These are phyloP conservation scores for Dermatophagoides farinae DNA, from an alignment of 1,140 invertebrate species.

Conservation along the genomic window DNA sequence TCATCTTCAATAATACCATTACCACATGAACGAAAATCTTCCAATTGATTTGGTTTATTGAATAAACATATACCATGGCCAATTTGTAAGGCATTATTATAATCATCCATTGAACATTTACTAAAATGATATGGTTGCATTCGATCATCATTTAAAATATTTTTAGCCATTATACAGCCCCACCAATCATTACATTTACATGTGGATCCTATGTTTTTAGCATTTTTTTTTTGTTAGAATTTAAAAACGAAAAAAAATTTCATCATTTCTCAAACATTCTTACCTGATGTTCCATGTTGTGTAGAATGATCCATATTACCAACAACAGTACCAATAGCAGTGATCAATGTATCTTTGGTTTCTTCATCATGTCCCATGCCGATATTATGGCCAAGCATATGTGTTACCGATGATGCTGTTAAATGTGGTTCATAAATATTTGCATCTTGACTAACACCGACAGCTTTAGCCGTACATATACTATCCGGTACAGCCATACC, in stretches of 20 bases:
- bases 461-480: conserved; percentile 68
- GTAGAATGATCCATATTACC: background rate
- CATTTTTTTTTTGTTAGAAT: conserved; percentile 14
- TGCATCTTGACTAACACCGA: conserved; percentile 65
- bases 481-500: conserved; percentile 77
- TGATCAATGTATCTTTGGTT: conserved; percentile 34
- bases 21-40: conserved; percentile 52
- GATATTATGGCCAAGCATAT: conserved; percentile 91
- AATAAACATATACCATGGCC: conserved; percentile 64
- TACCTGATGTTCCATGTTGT: background rate
- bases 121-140: conserved; percentile 84
- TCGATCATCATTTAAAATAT: conserved; percentile 59
- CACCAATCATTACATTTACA: conserved; percentile 80
- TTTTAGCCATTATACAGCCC: conserved; percentile 83
- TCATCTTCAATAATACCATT: conserved; percentile 82
- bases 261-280: background rate
- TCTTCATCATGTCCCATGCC: conserved; percentile 68
- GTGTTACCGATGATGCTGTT: conserved; percentile 72
- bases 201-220: conserved; percentile 33
- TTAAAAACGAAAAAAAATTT: conserved; percentile 8
- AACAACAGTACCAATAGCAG: background rate
- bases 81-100: conserved; percentile 50
- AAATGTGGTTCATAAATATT: conserved; percentile 83
- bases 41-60: conserved; percentile 61
- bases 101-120: conserved; percentile 64